Percentiles rank a stretch among this genome's conserved stretches.
These are phyloP conservation scores for Myopa tessellatipennis DNA, from an alignment of 2,888 invertebrate species.

Conservation along the genomic window DNA sequence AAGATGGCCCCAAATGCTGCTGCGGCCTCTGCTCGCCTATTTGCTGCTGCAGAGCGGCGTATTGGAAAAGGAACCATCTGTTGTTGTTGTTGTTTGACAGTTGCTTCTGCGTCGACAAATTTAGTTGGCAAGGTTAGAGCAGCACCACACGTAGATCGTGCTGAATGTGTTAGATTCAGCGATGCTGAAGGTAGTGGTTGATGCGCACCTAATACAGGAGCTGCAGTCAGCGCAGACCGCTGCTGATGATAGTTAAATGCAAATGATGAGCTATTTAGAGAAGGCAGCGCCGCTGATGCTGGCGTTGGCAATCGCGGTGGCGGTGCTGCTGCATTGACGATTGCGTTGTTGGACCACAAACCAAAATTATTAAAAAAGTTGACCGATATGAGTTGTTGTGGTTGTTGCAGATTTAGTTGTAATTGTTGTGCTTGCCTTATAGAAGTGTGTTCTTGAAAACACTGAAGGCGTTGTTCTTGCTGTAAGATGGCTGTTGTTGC, in stretches of 20 bases:
- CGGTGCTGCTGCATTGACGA: conserved; percentile 7
- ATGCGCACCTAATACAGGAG: background rate
- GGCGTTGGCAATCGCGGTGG: conserved; percentile 31
- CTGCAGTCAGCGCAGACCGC: background rate
- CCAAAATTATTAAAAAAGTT: background rate
- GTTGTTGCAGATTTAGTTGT: background rate
- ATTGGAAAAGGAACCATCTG: conserved; percentile 12
- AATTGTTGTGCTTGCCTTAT: conserved; percentile 1
- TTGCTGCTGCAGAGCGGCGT: background rate
- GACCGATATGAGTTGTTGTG: background rate
- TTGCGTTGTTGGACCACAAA: conserved; percentile 13
- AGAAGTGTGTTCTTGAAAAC: background rate
- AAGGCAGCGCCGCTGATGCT: conserved; percentile 2
- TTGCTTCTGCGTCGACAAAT: background rate
- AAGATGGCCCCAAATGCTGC: background rate
- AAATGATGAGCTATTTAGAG: background rate
- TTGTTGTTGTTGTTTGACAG: background rate
- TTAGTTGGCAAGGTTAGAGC: background rate
- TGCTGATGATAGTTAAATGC: background rate
- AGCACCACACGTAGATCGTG: background rate
- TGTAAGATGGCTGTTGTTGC: background rate
- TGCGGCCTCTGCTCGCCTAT: background rate
- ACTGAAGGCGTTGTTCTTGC: background rate
- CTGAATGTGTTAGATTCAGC: background rate
- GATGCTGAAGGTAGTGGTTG: background rate